Conservation (phyloP, 1,140 invertebrate genomes). For the Paraescarpia echinospica region DNA sequence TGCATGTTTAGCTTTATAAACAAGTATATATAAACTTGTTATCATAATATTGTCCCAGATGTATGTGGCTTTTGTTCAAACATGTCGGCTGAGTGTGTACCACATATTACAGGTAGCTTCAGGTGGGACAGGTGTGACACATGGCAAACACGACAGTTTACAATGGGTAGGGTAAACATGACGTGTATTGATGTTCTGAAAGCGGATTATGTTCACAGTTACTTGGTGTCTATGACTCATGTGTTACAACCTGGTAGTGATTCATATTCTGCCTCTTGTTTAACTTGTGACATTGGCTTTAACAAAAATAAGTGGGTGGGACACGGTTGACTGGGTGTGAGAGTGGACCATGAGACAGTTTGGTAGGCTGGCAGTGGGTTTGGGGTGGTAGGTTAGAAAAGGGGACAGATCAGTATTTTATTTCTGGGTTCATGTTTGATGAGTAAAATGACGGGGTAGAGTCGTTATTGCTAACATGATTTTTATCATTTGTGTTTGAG, state of each 20-base stretch:
- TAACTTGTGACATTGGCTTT: not conserved
- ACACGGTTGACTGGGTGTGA: not conserved
- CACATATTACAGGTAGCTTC: not conserved
- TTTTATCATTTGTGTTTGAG: too few relatives aligned
- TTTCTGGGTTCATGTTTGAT: not conserved
- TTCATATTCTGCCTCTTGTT: not conserved
- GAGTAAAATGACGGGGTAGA: not conserved
- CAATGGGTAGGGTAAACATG: not conserved
- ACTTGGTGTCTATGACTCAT: not conserved
- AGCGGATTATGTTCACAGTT: not conserved
- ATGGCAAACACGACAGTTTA: not conserved
- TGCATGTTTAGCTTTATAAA: not conserved
- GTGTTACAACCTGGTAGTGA: not conserved
- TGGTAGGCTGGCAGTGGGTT: not conserved
- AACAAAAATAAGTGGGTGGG: not conserved
- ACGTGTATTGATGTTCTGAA: not conserved
- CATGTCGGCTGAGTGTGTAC: not conserved
- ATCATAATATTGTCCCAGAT: not conserved
- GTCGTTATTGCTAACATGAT: too few relatives aligned
- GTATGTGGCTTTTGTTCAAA: not conserved
- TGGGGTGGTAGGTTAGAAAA: not conserved
- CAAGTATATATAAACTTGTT: not conserved
- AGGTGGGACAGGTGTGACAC: not conserved
- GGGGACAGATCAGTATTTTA: not conserved
- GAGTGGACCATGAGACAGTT: not conserved